Conservation (phyloP, 2,113 vertebrate species). For the Zosterops lateralis region DNA sequence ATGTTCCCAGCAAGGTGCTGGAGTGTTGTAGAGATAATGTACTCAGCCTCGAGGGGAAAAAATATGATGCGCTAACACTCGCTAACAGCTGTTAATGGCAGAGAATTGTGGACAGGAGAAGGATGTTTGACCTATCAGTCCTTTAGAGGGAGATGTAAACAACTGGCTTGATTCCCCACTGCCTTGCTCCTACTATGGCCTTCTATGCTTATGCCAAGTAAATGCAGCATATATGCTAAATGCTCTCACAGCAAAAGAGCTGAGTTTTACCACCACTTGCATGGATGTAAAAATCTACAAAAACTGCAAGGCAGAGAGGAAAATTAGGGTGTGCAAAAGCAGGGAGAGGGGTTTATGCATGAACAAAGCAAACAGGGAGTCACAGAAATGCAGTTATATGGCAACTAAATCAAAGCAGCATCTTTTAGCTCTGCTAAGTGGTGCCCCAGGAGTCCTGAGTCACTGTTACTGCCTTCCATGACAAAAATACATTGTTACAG, state of each 20-base stretch:
- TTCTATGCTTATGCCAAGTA: background rate
- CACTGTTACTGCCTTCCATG: background rate
- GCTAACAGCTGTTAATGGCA: slow-evolving; percentile 36
- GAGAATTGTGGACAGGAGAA: background rate
- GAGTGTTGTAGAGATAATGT: slow-evolving; percentile 29
- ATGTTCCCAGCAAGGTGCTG: slow-evolving; percentile 34
- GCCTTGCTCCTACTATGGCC: background rate
- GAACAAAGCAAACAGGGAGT: background rate
- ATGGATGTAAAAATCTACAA: background rate
- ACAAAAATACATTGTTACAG: background rate
- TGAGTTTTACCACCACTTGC: background rate
- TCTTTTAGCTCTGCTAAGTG: background rate
- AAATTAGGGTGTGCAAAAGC: background rate
- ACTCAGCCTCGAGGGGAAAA: slow-evolving; percentile 11
- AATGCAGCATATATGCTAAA: background rate
- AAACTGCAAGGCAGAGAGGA: background rate
- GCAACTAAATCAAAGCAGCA: background rate
- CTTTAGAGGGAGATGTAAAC: slow-evolving; percentile 34
- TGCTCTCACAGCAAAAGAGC: background rate
- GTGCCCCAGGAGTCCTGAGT: background rate
- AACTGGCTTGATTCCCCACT: slow-evolving; percentile 7
- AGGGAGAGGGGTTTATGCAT: background rate
- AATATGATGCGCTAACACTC: slow-evolving; percentile 8
- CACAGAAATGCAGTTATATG: background rate
- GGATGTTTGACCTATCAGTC: slow-evolving; percentile 27